Conservation (phyloP, 2,113 vertebrate species). For the Anthoscopus minutus region DNA sequence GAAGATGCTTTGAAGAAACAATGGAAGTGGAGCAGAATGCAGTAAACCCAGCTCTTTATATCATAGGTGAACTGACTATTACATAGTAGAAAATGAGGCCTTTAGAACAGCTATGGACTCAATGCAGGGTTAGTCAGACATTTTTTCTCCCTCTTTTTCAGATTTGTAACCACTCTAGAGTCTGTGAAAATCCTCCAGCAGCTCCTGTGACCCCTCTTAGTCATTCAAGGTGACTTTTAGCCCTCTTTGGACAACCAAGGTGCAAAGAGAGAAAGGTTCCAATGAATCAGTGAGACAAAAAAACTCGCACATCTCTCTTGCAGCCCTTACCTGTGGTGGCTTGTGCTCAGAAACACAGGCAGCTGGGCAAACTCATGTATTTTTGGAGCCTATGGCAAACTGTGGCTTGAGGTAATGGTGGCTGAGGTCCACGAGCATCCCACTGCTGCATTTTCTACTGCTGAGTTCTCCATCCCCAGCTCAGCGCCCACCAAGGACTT, state of each 20-base stretch:
- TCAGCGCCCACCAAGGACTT: neutral
- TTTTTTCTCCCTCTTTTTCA: neutral
- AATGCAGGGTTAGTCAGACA: neutral
- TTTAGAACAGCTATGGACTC: neutral
- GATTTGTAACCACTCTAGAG: neutral
- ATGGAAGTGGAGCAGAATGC: neutral
- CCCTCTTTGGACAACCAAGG: neutral
- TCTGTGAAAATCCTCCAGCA: neutral
- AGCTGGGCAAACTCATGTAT: neutral
- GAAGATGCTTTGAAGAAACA: neutral
- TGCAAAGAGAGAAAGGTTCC: neutral
- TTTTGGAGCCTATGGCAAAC: neutral
- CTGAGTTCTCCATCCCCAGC: neutral
- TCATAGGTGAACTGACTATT: neutral
- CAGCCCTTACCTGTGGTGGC: neutral
- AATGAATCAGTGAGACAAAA: neutral
- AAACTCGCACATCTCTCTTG: neutral
- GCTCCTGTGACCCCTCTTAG: neutral
- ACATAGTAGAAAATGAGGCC: neutral
- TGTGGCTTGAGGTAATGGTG: neutral
- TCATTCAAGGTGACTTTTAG: neutral
- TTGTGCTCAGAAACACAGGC: neutral
- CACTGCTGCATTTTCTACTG: neutral
- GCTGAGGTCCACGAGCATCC: neutral
- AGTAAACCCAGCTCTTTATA: neutral